Evolutionary conservation across 1,140 invertebrate genomes (phyloP).

Genomic region (Pseudomyrmex gracilis): DNA sequence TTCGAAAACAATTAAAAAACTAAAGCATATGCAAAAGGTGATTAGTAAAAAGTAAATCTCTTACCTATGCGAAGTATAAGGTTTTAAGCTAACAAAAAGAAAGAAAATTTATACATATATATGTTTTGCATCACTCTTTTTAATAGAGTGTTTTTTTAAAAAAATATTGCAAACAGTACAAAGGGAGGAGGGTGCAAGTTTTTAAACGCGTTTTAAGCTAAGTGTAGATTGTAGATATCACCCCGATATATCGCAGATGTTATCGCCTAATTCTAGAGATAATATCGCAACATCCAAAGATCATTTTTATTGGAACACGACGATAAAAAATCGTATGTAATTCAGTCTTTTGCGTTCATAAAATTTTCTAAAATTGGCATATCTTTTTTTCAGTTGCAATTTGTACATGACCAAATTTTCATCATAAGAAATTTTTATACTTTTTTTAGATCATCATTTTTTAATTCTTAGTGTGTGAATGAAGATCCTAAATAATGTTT

Average conservation of each 20-base stretch:
- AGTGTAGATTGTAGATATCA: conserved; percentile 20
- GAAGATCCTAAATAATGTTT: conserved; percentile 48
- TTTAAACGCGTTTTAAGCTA: conserved; percentile 24
- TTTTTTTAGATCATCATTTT: neutral
- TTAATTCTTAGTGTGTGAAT: conserved; percentile 9
- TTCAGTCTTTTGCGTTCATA: conserved; percentile 65
- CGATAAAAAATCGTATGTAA: conserved; percentile 41
- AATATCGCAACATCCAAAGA: conserved; percentile 24
- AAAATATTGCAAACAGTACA: conserved; percentile 39
- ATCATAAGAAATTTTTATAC: conserved; percentile 14
- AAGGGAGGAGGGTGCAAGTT: neutral
- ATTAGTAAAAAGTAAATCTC: neutral
- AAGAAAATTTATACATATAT: neutral
- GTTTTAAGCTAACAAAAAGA: neutral
- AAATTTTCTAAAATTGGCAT: conserved; percentile 48
- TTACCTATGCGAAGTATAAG: conserved; percentile 1
- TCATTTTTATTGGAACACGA: conserved; percentile 33
- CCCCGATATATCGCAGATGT: conserved; percentile 13
- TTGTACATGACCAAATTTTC: conserved; percentile 24
- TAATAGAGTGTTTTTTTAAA: neutral
- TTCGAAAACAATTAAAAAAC: neutral
- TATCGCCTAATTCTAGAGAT: conserved; percentile 38
- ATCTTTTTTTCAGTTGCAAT: neutral
- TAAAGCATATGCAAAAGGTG: conserved; percentile 14
- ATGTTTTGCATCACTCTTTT: neutral